Evolutionary conservation across 92 coral and sea anemone genomes (phyloP), one percentile per base, ranked within the genome.

Genomic region (Epizoanthus fatuus): DNA sequence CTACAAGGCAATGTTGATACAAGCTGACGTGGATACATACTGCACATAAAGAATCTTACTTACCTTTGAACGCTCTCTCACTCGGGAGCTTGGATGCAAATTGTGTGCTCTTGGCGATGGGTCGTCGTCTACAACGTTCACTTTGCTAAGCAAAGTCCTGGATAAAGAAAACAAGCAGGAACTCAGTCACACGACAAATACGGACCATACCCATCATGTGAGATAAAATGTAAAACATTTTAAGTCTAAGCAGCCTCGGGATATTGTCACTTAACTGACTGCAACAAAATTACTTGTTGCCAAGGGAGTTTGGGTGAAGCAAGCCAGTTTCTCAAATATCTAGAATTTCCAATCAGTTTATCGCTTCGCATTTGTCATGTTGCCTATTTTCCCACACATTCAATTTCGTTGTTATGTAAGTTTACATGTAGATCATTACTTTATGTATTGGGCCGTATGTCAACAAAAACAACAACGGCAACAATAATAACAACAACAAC

Each of bases 41-140:
- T 1, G 44, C 25, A 7, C 39, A 44, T 2, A 71, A 7, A 17
- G 8, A 32, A 19, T 14, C n/a, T 74, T 22, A 72, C 81, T 39
- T 83, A 91, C 98, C 90, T 94, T 94, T n/a, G 99, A 93, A 14
- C 98, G 93, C 40, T 80, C 62, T 72, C 93, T 93, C 8, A 96
- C 86, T 17, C 87, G 86, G 59, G 94, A 93, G 68, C 98, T 96
- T 25, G 83, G 76, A 7, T 39, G 74, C 25, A 96, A 81, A 13
- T 47, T 42, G 29, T 70, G 84, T 40, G 99, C 87, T 79, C 99
- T 86, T 3, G 45, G 54, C 15, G 99, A 96, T 42, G 99, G 99
- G 66, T 87, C 74, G 52, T 96, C 95, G 1, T 87, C 86, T 10
- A 96, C 99, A 60, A 88, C 89, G 57, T 62, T 91, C 5, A 96